Evolutionary conservation across 2,113 vertebrate species (phyloP).

Genomic region (Colinus virginianus): DNA sequence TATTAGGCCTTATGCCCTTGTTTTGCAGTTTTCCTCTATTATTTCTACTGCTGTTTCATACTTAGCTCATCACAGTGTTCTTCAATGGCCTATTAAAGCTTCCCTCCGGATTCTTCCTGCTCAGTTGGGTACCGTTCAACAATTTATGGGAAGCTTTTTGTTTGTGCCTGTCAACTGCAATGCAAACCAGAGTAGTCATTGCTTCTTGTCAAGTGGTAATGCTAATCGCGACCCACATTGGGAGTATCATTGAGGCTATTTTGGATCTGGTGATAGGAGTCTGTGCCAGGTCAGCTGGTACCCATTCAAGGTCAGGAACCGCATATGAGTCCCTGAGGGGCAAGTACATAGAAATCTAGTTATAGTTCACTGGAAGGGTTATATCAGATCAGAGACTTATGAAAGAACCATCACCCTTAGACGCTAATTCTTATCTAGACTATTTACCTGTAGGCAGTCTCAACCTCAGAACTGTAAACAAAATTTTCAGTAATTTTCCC

Average conservation of each 20-base stretch:
- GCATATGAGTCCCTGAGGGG: not conserved
- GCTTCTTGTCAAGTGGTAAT: not conserved
- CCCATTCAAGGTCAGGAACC: not conserved
- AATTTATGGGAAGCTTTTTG: slow-evolving; percentile 44
- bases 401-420: not conserved
- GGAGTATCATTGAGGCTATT: not conserved
- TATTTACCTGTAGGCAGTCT: slow-evolving; percentile 15
- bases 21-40: not conserved
- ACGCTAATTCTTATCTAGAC: not conserved
- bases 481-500: not conserved
- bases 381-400: not conserved
- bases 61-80: slow-evolving; percentile 55
- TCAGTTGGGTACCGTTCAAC: not conserved
- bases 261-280: not conserved
- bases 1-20: not conserved
- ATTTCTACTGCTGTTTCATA: not conserved
- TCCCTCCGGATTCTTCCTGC: slow-evolving; percentile 38
- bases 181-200: accelerated
- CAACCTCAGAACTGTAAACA: slow-evolving; percentile 24
- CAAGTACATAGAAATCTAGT: not conserved
- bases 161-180: not conserved
- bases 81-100: slow-evolving; percentile 61
- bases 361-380: not conserved
- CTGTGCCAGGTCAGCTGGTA: slow-evolving; percentile 26
- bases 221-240: not conserved